Evolutionary conservation across 2,797 vertebrate species (phyloP).

Genomic region (Delichon dasypus): DNA sequence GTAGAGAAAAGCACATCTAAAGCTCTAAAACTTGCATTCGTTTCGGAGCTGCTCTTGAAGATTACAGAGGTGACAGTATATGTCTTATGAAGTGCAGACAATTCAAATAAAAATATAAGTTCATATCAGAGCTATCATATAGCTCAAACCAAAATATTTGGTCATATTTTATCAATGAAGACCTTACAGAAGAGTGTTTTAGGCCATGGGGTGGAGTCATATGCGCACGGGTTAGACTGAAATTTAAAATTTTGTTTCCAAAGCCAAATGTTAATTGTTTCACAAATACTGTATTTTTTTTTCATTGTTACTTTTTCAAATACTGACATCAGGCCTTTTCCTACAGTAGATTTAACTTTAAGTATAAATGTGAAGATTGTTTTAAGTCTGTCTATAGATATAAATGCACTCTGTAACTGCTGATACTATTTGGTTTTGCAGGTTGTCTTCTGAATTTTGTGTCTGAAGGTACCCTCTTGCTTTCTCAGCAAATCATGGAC

Average conservation of each 20-base stretch:
- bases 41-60: neutral
- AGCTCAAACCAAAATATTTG: neutral
- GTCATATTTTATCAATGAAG: neutral
- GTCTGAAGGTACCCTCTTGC: constrained; percentile 14
- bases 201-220: neutral
- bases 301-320: neutral
- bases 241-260: neutral
- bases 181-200: neutral
- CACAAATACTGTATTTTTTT: neutral
- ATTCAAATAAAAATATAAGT: neutral
- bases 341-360: neutral
- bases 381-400: neutral
- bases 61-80: neutral
- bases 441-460: constrained; percentile 35
- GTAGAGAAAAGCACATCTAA: neutral
- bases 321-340: neutral
- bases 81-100: neutral
- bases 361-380: neutral
- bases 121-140: neutral
- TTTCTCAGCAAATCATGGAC: constrained; percentile 81
- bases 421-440: constrained; percentile 62
- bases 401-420: constrained; percentile 8
- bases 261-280: neutral
- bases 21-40: neutral
- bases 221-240: neutral